phyloP scores from a whole-genome alignment of 1,140 invertebrate genomes.

The Melipona quadrifasciata region DNA sequence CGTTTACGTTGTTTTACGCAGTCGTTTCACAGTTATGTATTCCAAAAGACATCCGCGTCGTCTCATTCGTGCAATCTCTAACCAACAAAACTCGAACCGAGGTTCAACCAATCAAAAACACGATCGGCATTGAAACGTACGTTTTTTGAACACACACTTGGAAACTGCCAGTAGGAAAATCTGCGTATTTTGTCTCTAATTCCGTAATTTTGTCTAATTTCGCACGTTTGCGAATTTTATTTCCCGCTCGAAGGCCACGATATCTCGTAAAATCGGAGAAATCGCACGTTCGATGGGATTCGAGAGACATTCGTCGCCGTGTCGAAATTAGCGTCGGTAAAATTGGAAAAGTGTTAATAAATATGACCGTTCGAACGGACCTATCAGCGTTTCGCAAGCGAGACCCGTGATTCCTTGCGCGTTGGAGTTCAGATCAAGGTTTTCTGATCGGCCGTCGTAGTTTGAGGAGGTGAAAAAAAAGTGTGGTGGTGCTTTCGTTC shows the following conservation, averaged over 20 bases:
- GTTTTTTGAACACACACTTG: conserved; percentile 19
- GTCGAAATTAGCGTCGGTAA: background rate
- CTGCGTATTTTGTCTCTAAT: background rate
- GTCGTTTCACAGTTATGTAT: background rate
- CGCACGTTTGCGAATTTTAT: background rate
- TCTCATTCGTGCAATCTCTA: background rate
- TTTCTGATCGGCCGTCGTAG: conserved; percentile 53
- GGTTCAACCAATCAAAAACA: conserved; percentile 7
- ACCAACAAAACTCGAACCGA: background rate
- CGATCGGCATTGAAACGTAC: background rate
- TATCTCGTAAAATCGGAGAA: background rate
- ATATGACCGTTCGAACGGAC: conserved; percentile 40
- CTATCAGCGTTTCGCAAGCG: conserved; percentile 57
- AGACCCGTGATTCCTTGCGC: conserved; percentile 67
- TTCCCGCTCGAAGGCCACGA: fast-evolving
- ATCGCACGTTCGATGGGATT: background rate
- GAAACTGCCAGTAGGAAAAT: background rate
- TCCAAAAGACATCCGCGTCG: background rate
- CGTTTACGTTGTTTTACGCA: background rate
- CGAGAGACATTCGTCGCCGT: fast-evolving
- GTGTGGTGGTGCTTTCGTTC: conserved; percentile 59
- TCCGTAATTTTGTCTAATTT: background rate
- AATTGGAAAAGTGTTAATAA: conserved; percentile 32
- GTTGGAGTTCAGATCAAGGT: conserved; percentile 47
- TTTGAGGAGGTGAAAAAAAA: conserved; percentile 59